A percentile compares a stretch with the other conserved stretches of the same genome.
phyloP scores from a whole-genome alignment of 1,140 invertebrate genomes.

The Zeugodacus cucurbitae region DNA sequence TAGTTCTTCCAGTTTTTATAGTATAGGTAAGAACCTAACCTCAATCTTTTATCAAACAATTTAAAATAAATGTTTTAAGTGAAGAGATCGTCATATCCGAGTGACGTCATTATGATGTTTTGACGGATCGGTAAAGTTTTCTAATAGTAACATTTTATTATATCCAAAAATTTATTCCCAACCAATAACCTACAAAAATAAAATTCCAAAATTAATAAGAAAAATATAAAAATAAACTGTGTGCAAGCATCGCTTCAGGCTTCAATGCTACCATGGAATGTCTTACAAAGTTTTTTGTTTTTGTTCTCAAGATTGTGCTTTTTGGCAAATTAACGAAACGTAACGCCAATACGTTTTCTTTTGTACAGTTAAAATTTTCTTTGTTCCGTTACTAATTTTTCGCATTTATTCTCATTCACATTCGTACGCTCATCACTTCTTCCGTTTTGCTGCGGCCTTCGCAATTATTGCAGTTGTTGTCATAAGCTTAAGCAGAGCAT shows the following conservation, averaged over 20 bases:
- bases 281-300: background rate
- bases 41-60: no score
- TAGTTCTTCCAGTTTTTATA: no score
- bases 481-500: background rate
- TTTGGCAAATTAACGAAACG: conserved; percentile 5
- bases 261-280: background rate
- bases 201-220: no score
- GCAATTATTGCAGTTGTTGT: background rate
- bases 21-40: no score
- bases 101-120: no score
- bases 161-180: background rate
- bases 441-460: background rate
- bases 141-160: no score
- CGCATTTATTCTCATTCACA: background rate
- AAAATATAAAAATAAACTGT: no score
- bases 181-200: no score
- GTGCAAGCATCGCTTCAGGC: background rate
- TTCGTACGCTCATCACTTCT: background rate
- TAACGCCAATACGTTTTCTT: background rate
- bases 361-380: background rate
- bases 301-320: background rate
- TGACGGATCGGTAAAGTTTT: no score
- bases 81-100: no score
- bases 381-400: background rate
- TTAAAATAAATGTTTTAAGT: no score